Evolutionary conservation across 2,888 invertebrate genomes (phyloP).

Genomic region (Toxonevra muliebris): DNA sequence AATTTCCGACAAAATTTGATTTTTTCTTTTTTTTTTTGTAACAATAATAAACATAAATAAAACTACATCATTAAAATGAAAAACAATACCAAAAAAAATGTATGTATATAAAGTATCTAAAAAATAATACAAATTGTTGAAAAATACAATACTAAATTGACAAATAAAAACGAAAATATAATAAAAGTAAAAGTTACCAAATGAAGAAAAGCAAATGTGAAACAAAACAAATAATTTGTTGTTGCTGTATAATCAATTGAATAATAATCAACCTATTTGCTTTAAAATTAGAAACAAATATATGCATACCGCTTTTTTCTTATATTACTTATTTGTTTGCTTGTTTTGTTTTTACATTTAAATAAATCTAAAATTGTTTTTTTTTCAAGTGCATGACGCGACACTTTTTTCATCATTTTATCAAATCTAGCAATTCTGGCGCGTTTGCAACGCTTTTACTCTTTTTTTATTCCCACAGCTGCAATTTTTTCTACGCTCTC

Average conservation of each 20-base stretch:
- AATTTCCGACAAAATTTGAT: too few species aligned
- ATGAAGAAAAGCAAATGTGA: not conserved
- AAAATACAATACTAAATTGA: too few species aligned
- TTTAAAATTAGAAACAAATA: not conserved
- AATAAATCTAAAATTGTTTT: not conserved
- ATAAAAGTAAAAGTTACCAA: not conserved
- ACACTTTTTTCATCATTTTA: constrained; percentile 5
- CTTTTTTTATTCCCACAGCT: not conserved
- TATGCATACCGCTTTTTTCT: too few species aligned
- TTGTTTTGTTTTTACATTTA: not conserved
- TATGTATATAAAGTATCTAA: not conserved
- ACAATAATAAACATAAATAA: constrained; percentile 1
- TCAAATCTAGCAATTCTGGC: not conserved
- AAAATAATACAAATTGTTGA: constrained; percentile 1
- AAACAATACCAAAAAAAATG: not conserved
- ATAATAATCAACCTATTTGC: not conserved
- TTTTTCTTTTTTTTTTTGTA: too few species aligned
- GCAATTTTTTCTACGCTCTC: not conserved
- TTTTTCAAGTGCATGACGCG: not conserved
- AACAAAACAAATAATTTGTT: too few species aligned
- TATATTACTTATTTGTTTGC: too few species aligned
- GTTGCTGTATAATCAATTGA: not conserved
- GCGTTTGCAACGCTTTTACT: not conserved
- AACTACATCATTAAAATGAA: not conserved
- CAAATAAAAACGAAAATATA: not conserved